phyloP scores from a whole-genome alignment of 2,888 invertebrate species.

The Tridacna gigas region DNA sequence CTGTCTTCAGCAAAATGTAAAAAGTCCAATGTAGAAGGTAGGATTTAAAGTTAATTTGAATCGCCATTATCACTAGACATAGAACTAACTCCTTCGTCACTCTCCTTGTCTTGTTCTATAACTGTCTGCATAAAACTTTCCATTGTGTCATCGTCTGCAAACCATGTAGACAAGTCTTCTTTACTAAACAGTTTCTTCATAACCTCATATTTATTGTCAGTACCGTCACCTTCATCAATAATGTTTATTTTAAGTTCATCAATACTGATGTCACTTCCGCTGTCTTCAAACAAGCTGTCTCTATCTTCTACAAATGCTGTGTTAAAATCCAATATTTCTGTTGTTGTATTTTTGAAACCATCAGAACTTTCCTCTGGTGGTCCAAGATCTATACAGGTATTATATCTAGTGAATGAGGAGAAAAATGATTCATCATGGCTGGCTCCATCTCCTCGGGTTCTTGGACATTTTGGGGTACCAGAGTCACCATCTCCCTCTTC shows the following conservation, averaged over 20 bases:
- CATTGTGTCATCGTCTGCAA: neutral
- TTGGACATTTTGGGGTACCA: conserved; percentile 9
- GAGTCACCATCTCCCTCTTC: neutral
- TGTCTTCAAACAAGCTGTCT: conserved; percentile 1
- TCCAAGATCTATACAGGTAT: conserved; percentile 5
- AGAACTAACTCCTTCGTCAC: conserved; percentile 14
- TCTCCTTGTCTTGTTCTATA: conserved; percentile 3
- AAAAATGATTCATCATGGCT: conserved; percentile 21
- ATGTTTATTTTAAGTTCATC: conserved; percentile 13
- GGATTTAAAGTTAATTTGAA: neutral
- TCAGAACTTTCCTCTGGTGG: neutral
- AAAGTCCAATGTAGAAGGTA: too few relatives aligned
- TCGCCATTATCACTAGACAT: neutral
- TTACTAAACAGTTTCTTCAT: conserved; percentile 10
- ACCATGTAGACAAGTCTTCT: neutral
- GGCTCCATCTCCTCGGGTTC: conserved; percentile 19
- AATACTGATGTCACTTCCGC: conserved; percentile 7
- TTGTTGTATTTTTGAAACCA: neutral
- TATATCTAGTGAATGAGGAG: neutral
- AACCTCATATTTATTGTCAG: neutral
- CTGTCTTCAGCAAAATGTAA: too few relatives aligned
- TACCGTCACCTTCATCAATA: neutral
- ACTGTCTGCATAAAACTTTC: conserved; percentile 21
- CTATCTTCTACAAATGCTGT: conserved; percentile 6
- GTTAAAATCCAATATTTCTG: neutral